phyloP scores from a whole-genome alignment of 2,888 invertebrate genomes.

The Amphiduros pacificus region DNA sequence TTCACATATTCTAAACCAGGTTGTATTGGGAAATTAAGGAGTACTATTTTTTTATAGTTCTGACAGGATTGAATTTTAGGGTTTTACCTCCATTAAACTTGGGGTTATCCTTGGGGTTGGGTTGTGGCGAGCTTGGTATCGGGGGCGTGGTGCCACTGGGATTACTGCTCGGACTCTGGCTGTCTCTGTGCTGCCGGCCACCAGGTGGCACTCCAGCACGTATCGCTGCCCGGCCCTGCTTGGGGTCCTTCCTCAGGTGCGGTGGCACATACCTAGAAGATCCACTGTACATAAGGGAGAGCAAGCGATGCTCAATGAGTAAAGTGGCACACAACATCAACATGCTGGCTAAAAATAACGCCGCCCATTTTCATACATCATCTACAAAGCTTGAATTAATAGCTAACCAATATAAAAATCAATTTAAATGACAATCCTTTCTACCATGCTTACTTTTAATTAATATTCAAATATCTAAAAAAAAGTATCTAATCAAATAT shows the following conservation, averaged over 20 bases:
- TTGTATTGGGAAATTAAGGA: too few species aligned
- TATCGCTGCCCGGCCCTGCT: neutral
- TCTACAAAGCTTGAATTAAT: neutral
- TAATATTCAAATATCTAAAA: too few species aligned
- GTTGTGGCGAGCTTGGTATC: neutral
- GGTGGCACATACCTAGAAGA: slow-evolving; percentile 14
- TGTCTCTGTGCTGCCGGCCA: neutral
- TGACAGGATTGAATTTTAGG: too few species aligned
- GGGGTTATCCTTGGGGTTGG: slow-evolving; percentile 1
- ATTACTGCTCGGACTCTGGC: neutral
- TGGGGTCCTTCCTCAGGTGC: slow-evolving; percentile 3
- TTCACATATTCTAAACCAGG: too few species aligned
- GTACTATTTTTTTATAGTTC: too few species aligned
- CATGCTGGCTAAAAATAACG: neutral
- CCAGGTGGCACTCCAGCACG: neutral
- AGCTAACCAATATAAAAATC: neutral
- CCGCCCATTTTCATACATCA: neutral
- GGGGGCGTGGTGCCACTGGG: neutral
- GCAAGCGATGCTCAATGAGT: neutral
- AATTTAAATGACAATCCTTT: neutral
- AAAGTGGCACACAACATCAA: neutral
- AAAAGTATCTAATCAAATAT: too few species aligned
- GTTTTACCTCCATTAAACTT: slow-evolving; percentile 17
- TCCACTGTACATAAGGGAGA: neutral
- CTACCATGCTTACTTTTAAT: too few species aligned